Evolutionary conservation across 2,113 vertebrate species (phyloP).

Genomic region (Dicaeum eximium): DNA sequence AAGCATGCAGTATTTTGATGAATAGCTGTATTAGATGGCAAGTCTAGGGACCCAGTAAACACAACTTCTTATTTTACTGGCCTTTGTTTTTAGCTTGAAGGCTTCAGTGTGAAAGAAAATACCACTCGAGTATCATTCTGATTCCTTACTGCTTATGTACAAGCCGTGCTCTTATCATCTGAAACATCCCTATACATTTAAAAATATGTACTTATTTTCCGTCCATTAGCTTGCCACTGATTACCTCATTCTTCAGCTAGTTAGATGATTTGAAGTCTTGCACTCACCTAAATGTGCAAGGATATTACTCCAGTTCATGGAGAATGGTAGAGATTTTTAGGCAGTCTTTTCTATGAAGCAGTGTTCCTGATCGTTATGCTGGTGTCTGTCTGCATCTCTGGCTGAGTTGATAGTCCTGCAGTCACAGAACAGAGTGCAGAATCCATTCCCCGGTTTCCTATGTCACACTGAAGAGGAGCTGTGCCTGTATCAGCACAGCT

Average conservation of each 20-base stretch:
- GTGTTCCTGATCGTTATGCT: not conserved
- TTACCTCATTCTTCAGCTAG: not conserved
- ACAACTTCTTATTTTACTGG: not conserved
- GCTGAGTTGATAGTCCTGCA: not conserved
- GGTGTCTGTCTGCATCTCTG: not conserved
- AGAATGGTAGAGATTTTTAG: not conserved
- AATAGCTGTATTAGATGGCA: constrained; percentile 69
- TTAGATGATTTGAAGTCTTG: not conserved
- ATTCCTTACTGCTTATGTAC: not conserved
- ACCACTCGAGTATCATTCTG: not conserved
- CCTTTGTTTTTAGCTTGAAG: not conserved
- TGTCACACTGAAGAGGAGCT: not conserved
- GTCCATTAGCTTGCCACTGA: not conserved
- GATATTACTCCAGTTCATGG: not conserved
- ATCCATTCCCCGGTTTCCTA: not conserved
- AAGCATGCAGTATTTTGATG: constrained; percentile 63
- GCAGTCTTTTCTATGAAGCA: not conserved
- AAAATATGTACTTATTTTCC: not conserved
- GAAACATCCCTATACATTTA: not conserved
- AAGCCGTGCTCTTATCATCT: not conserved
- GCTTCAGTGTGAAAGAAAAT: not conserved
- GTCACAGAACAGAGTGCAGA: not conserved
- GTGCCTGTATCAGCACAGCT: not conserved
- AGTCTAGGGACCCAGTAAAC: constrained; percentile 39
- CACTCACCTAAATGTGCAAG: not conserved